Evolutionary conservation across 2,113 vertebrate genomes (phyloP), one percentile per base, ranked within the genome.

Genomic region (Abramis brama): DNA sequence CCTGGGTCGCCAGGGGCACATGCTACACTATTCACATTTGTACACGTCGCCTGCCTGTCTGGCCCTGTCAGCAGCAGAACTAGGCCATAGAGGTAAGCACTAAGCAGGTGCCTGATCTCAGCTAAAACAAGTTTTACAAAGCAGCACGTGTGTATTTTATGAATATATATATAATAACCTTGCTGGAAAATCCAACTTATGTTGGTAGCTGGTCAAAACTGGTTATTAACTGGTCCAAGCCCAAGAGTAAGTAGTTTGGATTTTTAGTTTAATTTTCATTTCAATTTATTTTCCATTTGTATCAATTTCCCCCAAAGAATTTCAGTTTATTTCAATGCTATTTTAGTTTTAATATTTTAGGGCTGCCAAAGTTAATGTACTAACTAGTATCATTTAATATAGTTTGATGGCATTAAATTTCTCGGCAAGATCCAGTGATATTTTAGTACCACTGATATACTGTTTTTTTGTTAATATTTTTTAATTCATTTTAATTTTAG

Each of bases 1-100:
- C 68, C n/a, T 76, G 79, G 88, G 88, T 73, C 15, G 39, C 78
- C n/a, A 62, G 59, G 59, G 59, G 59, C 59, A 62, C 23, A 62
- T 25, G 59, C 10, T 11, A 62, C 59, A 62, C 23, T 62, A 33
- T 27, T 10, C 6, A 1, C 36, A 60, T 59, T 36, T 39, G 68
- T 10, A 43, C 33, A 71, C 33, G 2, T 36, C 33, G 19, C 19
- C 45, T 75, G 73, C 45, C 73, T 47, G 23, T 50, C 71, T 75
- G 12, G 11, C 43, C 6, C 43, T 25, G 43, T 75, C 71, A 75
- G 43, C 43, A 71, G 33, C 71, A 25, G 71, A 45, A 52, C 15
- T 25, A 52, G 47, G n/a, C 12, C 45, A 55, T 33, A 52, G 27
- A 57, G 25, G 3, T 52, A 76, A 50, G 43, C 45, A 50, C 1